phyloP scores from a whole-genome alignment of 2,888 invertebrate species.

The Orgyia antiqua region DNA sequence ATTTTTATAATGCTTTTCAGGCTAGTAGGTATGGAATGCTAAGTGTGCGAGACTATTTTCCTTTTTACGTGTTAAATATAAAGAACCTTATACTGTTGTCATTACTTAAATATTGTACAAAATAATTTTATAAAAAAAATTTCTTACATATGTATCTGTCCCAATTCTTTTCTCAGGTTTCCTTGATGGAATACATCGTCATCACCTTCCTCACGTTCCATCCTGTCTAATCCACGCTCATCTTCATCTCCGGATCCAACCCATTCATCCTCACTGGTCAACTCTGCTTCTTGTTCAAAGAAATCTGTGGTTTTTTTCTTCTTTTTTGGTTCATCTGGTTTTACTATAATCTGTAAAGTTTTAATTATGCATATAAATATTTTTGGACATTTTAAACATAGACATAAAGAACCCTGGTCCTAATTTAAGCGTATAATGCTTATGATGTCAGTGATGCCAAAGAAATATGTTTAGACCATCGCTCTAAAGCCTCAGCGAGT shows the following conservation, averaged over 20 bases:
- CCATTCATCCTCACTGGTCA: constrained; percentile 92
- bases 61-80: too few relatives aligned
- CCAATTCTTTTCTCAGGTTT: constrained; percentile 87
- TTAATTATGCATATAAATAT: not conserved
- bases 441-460: too few relatives aligned
- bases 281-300: constrained; percentile 93
- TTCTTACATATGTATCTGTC: constrained; percentile 91
- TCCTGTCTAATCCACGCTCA: constrained; percentile 85
- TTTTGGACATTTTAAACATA: not conserved
- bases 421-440: too few relatives aligned
- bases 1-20: too few relatives aligned
- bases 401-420: not conserved
- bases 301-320: constrained; percentile 82
- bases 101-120: too few relatives aligned
- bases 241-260: constrained; percentile 91
- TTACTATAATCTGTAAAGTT: constrained; percentile 53
- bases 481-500: too few relatives aligned
- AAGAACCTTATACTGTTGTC: too few relatives aligned
- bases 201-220: constrained; percentile 92
- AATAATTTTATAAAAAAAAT: too few relatives aligned
- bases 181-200: constrained; percentile 89
- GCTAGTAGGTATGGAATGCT: too few relatives aligned
- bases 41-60: too few relatives aligned
- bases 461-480: too few relatives aligned
- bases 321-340: constrained; percentile 40